Conservation (phyloP, 2,888 invertebrate species). For the Fabriciana adippe region DNA sequence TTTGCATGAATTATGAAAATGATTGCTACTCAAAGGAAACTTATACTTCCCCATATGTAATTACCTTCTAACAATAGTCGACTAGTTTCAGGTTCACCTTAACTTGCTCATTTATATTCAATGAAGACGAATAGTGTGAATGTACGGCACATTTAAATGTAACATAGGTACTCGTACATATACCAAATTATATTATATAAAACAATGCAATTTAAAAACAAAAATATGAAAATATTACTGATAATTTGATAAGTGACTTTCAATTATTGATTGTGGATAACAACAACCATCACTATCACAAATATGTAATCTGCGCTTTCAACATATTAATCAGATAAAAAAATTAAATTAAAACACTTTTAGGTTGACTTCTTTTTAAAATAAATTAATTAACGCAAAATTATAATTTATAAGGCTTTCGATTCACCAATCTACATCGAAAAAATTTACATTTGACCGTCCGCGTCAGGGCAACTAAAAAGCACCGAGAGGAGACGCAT, state of each 20-base stretch:
- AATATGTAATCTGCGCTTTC: no score
- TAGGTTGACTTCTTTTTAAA: no score
- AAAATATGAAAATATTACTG: no score
- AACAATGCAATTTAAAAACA: background rate
- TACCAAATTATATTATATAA: background rate
- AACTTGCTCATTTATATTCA: conserved; percentile 9
- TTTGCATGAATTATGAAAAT: conserved; percentile 36
- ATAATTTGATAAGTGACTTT: no score
- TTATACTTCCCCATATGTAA: conserved; percentile 23
- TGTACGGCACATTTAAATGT: background rate
- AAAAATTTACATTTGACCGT: conserved; percentile 8
- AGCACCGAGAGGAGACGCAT: conserved; percentile 40
- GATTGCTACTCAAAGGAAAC: conserved; percentile 33
- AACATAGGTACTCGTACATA: background rate
- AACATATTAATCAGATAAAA: no score
- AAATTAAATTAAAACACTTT: no score
- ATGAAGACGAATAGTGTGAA: conserved; percentile 1
- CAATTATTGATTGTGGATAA: no score
- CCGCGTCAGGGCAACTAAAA: background rate
- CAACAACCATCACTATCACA: no score
- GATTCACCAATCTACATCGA: no score
- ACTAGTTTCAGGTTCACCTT: conserved; percentile 9
- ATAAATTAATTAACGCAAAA: no score
- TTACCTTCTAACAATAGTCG: conserved; percentile 24
- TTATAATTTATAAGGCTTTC: no score